Percentiles rank a stretch among this genome's conserved stretches.
Evolutionary conservation across 2,113 vertebrate genomes (phyloP).

Genomic region (Thunnus thynnus): DNA sequence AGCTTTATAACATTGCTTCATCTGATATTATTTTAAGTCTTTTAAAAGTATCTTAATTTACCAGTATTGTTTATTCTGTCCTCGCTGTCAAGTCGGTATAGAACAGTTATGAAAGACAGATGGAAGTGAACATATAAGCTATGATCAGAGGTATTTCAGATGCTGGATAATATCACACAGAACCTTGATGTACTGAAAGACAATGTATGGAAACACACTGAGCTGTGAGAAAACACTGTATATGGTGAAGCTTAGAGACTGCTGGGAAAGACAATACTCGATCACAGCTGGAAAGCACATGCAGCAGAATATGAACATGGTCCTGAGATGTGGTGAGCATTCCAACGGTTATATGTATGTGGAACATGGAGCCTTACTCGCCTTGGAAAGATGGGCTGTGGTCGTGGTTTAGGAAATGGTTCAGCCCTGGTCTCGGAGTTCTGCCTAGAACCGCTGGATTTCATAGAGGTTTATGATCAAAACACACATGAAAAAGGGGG

Average conservation of each 20-base stretch:
- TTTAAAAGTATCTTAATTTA: neutral
- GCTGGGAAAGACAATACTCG: conserved; percentile 71
- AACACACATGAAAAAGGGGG: conserved; percentile 74
- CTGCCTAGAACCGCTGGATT: conserved; percentile 71
- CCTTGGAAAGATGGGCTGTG: conserved; percentile 80
- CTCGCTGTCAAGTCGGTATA: neutral
- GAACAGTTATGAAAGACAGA: neutral
- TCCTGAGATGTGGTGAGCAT: conserved; percentile 84
- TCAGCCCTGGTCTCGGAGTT: conserved; percentile 74
- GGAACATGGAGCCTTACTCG: conserved; percentile 76
- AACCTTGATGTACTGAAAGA: conserved; percentile 23
- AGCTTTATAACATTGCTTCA: neutral
- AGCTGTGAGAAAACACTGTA: conserved; percentile 51
- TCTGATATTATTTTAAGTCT: neutral
- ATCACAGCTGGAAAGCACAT: conserved; percentile 84
- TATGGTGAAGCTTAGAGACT: conserved; percentile 29
- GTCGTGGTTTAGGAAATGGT: conserved; percentile 83
- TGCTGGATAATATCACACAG: neutral
- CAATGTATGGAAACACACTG: conserved; percentile 13
- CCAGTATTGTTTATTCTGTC: neutral
- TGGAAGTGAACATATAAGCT: neutral
- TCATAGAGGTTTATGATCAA: conserved; percentile 73
- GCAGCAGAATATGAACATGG: conserved; percentile 77
- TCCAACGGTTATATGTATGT: conserved; percentile 83
- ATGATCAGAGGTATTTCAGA: neutral